Evolutionary conservation across 1,140 invertebrate genomes (phyloP), one percentile per base, ranked within the genome.

Genomic region (Heterodera schachtii): DNA sequence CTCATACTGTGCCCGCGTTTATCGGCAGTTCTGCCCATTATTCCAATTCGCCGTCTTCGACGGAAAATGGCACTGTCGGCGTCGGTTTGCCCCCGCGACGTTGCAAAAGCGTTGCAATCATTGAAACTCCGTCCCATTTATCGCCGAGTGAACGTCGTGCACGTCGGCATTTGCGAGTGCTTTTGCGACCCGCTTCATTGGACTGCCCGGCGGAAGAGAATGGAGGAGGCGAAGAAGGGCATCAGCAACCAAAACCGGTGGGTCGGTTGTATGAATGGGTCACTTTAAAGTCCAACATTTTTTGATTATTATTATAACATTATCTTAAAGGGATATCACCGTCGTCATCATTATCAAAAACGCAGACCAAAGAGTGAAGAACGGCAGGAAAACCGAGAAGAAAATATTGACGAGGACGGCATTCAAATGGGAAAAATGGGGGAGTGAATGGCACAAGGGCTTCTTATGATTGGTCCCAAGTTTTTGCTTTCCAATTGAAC

Each of bases 71-170:
- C 31, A 31, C 31, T 31, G 49, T 8, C 11, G 49, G 6, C 57
- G 57, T 60, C 57, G 57, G 57, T 19, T 60, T 60, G 57, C 57
- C 57, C 57, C 57, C 11, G 19, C 57, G 57, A 0, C 69, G 69
- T 46, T 43, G 69, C 31, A 71, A 71, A 71, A 71, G 69, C 69
- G 69, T 46, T 16, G 1, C 69, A 8, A 46, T 46, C 69, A 31
- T 71, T 8, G 69, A 46, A 31, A n/a, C 69, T 8, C 31, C 69
- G 69, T 46, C 31, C 69, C 69, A 71, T 9, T 19, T 71, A 21
- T 8, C 69, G 69, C 69, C 69, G 44, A 71, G 19, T 46, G 69
- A 71, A 46, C 69, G 69, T 19, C 69, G 69, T 16, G 69, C 69
- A 46, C 69, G 69, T 3, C 69, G 69, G 31, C 69, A 71, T 71